A percentile compares a stretch with the other conserved stretches of the same genome.
phyloP scores from a whole-genome alignment of 2,888 invertebrate genomes.

The Oscheius sp. region DNA sequence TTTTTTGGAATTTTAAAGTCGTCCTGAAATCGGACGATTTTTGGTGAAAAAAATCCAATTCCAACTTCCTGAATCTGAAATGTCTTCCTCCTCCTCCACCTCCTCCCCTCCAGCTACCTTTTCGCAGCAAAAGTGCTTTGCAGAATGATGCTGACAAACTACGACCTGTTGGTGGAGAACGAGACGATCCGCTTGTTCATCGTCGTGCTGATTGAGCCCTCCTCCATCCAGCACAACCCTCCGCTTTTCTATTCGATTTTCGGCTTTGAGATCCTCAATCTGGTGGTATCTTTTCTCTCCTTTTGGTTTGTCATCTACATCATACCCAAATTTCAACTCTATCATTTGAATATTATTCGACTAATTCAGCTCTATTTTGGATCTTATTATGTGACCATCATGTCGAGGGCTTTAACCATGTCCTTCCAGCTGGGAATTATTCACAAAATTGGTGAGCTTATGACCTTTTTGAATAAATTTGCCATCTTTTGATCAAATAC shows the following conservation, averaged over 20 bases:
- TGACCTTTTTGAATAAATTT: too few species aligned
- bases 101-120: background rate
- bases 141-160: conserved; percentile 5
- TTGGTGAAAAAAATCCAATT: too few species aligned
- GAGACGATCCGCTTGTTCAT: background rate
- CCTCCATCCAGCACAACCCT: background rate
- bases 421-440: background rate
- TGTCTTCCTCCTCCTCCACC: background rate
- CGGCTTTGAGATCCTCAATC: background rate
- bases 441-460: background rate
- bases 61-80: too few species aligned
- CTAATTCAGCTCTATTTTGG: conserved; percentile 9
- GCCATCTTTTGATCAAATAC: too few species aligned
- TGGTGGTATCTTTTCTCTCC: background rate
- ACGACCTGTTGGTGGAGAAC: background rate
- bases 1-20: too few species aligned
- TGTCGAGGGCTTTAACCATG: background rate
- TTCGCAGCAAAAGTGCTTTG: too few species aligned
- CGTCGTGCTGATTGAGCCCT: background rate
- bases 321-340: conserved; percentile 2
- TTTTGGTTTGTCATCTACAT: background rate
- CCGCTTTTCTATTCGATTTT: background rate
- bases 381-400: conserved; percentile 3
- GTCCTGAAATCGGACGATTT: too few species aligned
- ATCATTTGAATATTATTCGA: conserved; percentile 13